phyloP scores from a whole-genome alignment of 2,888 invertebrate genomes.

The Melitaea athalia region DNA sequence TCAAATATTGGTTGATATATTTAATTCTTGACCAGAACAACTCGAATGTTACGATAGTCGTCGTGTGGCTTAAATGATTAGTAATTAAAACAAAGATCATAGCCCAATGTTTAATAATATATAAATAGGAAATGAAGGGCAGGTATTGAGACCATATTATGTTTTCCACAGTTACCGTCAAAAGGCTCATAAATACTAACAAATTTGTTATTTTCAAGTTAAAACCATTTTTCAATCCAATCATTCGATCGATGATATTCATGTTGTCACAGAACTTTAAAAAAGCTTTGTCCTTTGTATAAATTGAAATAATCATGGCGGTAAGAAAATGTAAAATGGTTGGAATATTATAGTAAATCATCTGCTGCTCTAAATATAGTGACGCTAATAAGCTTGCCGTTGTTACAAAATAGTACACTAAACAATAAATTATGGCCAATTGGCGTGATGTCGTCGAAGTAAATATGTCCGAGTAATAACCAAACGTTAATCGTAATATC shows the following conservation, averaged over 20 bases:
- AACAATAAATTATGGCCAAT: conserved; percentile 15
- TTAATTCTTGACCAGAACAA: conserved; percentile 20
- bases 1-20: conserved; percentile 10
- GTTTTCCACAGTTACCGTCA: conserved; percentile 10
- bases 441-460: conserved; percentile 14
- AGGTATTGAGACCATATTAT: not conserved
- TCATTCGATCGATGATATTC: conserved; percentile 18
- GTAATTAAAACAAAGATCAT: conserved; percentile 9
- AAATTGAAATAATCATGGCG: conserved; percentile 14
- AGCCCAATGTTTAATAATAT: not conserved
- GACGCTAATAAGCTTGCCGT: not conserved
- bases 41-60: conserved; percentile 22
- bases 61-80: conserved; percentile 17
- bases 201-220: conserved; percentile 7
- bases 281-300: conserved; percentile 14
- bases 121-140: not conserved
- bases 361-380: not conserved
- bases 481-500: conserved; percentile 25
- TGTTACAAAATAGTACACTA: not conserved
- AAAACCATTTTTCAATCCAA: conserved; percentile 14
- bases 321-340: conserved; percentile 17
- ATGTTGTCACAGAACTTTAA: conserved; percentile 19
- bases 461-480: conserved; percentile 17
- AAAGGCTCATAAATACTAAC: not conserved
- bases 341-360: not conserved